Evolutionary conservation across 2,797 vertebrate genomes (phyloP), one percentile per base, ranked within the genome.

Genomic region (Oophaga sylvatica): DNA sequence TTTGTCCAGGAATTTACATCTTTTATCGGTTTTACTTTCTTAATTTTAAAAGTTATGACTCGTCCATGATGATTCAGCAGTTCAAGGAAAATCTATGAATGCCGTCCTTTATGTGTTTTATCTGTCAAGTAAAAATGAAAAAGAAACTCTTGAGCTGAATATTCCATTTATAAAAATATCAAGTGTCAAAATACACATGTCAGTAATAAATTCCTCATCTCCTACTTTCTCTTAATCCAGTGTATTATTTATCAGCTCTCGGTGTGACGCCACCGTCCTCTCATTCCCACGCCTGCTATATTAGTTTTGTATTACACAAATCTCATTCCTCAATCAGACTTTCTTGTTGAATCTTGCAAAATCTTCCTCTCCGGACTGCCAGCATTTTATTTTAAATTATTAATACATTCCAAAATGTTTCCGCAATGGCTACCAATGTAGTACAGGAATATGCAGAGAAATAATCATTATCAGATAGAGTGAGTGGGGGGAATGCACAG

Each of bases 341-440:
- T 60, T 86, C 83, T 77, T 88, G 87, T 84, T 79, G 65, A 77
- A 88, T 88, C 87, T 85, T 85, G 87, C 60, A 76, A 12, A 60
- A 73, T 85, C 48, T 80, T 78, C 22, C 19, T 68, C n/a, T 22
- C 59, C 31, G n/a, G 26, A 22, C 59, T 84, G 81, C 48, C 75
- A 71, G 71, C 73, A 68, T 48, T 83, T 78, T 82, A 16, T 8
- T 5, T 8, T 3, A 41, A 41, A 41, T 68, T 76, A n/a, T 73
- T 79, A 62, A 67, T 57, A 73, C 81, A 26, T 80, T 83, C 31
- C 22, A 13, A 29, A n/a, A 48, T 57, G 63, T 31, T 86, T 77
- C 45, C 53, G 75, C 20, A 56, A 16, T 16, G 12, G 22, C 13
- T n/a, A 8, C 41, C 75, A 56, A 1, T 76, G 45, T 20, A 15